A percentile compares a stretch with the other conserved stretches of the same genome.
phyloP scores from a whole-genome alignment of 1,140 invertebrate species.

The Drosophila takahashii region DNA sequence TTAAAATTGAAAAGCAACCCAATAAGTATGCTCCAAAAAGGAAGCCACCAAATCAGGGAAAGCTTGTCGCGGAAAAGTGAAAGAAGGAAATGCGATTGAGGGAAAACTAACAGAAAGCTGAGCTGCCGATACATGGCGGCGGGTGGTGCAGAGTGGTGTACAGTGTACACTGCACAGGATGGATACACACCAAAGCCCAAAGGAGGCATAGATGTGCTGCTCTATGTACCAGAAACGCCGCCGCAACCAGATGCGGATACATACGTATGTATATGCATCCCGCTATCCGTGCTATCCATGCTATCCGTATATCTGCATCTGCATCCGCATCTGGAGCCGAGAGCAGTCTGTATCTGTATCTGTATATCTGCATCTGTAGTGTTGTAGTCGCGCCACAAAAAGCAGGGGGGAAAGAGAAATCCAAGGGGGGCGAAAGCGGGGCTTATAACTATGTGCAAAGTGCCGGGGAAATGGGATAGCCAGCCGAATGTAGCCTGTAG shows the following conservation, averaged over 20 bases:
- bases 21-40: conserved; percentile 26
- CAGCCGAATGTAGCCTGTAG: neutral
- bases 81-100: conserved; percentile 46
- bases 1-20: neutral
- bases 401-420: neutral
- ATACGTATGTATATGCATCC: conserved; percentile 21
- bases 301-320: conserved; percentile 30
- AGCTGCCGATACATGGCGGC: conserved; percentile 23
- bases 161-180: too few species aligned
- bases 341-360: conserved; percentile 35
- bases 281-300: conserved; percentile 30
- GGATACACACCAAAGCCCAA: conserved; percentile 23
- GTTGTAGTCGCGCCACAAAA: conserved; percentile 17
- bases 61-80: conserved; percentile 42
- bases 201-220: conserved; percentile 23
- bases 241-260: conserved; percentile 11
- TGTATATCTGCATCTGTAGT: conserved; percentile 35
- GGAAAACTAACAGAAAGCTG: conserved; percentile 35
- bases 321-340: conserved; percentile 36
- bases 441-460: conserved; percentile 67
- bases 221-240: conserved; percentile 23
- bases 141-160: too few species aligned
- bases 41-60: conserved; percentile 21
- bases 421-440: conserved; percentile 12
- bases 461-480: conserved; percentile 42